Base-by-base conservation (phyloP, 1,140 invertebrate genomes). In the Sminthurinus signatus region DNA sequence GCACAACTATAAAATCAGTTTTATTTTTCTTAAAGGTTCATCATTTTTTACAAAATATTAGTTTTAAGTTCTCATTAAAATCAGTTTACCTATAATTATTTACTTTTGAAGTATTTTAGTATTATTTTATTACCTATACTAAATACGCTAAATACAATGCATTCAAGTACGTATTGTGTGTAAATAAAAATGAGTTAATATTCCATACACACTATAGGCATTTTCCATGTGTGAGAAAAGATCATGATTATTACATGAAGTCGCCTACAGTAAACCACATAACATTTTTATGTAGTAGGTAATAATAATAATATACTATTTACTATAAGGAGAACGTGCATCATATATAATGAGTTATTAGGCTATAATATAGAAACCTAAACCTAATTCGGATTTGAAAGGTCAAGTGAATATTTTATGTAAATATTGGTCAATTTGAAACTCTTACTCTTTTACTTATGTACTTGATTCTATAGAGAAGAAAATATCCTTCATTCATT, bases 361-460 rank as follows among this genome's bases (percentile, higher is more conserved):
- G 44, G 15, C 5, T 21, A 46, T 5, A 17, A 8, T 39, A 17
- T 39, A 39, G 8, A 39, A 8, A 39, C 36, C 36, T 39, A 19
- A 46, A 17, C 44, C 44, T 46, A 46, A 46, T 46, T 46, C 44
- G 44, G 44, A 46, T 19, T 8, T 46, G 44, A 46, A 46, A 46
- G 44, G 44, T 46, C 44, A 46, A 46, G 44, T 46, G 44, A 46
- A 46, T 46, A 46, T 46, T 46, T 46, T 46, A 46, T n/a, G 44
- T 46, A 17, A 46, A 46, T 46, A 46, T 46, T 46, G 21, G 44
- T 46, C 21, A 17, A 46, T 19, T 46, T 17, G 44, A 21, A 4
- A 21, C 44, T 10, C 15, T 14, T 5, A n/a, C 21, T 46, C 21
- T n/a, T n/a, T 10, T 46, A 8, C n/a, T 4, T 21, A 8, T n/a